Percentiles rank a stretch among this genome's conserved stretches.
These are phyloP conservation scores for Camelus bactrianus DNA, from an alignment of 2,113 vertebrate genomes.

Conservation along the genomic window DNA sequence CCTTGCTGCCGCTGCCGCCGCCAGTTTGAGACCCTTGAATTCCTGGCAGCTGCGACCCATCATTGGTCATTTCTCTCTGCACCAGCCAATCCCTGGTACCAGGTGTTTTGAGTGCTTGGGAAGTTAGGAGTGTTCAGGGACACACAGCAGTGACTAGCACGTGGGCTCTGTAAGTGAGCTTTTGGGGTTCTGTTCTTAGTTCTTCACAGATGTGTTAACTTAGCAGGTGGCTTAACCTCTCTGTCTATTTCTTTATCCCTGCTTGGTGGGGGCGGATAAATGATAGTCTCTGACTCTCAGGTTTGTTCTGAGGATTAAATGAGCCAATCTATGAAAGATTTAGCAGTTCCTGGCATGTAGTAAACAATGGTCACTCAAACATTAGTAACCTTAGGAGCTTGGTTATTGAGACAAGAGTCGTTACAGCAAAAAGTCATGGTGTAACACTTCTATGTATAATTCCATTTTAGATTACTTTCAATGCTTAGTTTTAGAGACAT, in stretches of 20 bases:
- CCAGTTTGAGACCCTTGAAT: not conserved
- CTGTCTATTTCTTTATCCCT: not conserved
- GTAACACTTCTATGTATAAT: not conserved
- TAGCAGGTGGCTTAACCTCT: not conserved
- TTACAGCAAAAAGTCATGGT: not conserved
- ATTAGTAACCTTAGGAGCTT: not conserved
- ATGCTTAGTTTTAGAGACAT: slow-evolving; percentile 33
- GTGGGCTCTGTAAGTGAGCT: not conserved
- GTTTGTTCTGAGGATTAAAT: slow-evolving; percentile 21
- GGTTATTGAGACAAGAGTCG: not conserved
- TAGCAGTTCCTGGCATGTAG: not conserved
- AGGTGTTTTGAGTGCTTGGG: not conserved
- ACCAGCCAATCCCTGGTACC: not conserved
- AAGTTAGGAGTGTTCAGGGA: not conserved
- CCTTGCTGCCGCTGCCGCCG: not conserved
- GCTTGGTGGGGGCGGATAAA: not conserved
- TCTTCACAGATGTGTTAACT: not conserved
- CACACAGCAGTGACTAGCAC: not conserved
- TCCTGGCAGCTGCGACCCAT: not conserved
- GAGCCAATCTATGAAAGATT: not conserved
- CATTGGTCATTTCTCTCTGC: not conserved
- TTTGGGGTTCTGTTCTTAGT: not conserved
- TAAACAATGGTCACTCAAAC: slow-evolving; percentile 16
- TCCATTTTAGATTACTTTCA: slow-evolving; percentile 34
- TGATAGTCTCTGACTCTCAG: not conserved